Evolutionary conservation across 2,888 invertebrate species (phyloP), one percentile per base, ranked within the genome.

Genomic region (Chaitophorus viminalis): DNA sequence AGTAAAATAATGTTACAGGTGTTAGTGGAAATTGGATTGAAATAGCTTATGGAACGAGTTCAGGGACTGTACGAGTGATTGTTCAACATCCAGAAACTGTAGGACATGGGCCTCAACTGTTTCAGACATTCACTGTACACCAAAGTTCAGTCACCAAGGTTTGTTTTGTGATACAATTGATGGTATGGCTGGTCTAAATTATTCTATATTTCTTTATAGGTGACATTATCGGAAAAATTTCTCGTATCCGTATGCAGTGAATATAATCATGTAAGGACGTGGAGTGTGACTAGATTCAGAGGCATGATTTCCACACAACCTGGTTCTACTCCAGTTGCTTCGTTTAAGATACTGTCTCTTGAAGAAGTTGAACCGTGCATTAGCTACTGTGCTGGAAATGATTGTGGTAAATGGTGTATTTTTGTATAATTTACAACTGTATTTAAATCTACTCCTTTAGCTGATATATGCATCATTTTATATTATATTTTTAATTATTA

Each of bases 261-360:
- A 91, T 99, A 98, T 92, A 98, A 99, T 92, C 99, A 99, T 92
- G 99, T 99, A 21, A 93, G 99, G 46, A 98, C 98, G 84, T 99
- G 99, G 99, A 95, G 96, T 36, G 97, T 99, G 78, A 99, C 98
- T 0, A 93, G 99, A 89, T 99, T 99, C 92, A 93, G 99, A 70
- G 99, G 99, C 17, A 99, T 99, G 98, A 97, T 99, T 89, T 98
- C 98, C 74, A 99, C 99, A 0, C 99, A 99, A 91, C 99, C 99
- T 0, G 99, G 99, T 8, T 98, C 98, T 14, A 98, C 98, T 74
- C 98, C 99, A 0, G 95, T 99, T 90, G 98, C 99, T 0, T 98
- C 98, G 14, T 99, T 99, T 92, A 99, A 99, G 92, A 96, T 98
- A 89, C 93, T 98, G n/a, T 96, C 97, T 0, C 91, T 98, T 60